Conservation (phyloP, 2,113 vertebrate genomes). For the Phalacrocorax pelagicus region DNA sequence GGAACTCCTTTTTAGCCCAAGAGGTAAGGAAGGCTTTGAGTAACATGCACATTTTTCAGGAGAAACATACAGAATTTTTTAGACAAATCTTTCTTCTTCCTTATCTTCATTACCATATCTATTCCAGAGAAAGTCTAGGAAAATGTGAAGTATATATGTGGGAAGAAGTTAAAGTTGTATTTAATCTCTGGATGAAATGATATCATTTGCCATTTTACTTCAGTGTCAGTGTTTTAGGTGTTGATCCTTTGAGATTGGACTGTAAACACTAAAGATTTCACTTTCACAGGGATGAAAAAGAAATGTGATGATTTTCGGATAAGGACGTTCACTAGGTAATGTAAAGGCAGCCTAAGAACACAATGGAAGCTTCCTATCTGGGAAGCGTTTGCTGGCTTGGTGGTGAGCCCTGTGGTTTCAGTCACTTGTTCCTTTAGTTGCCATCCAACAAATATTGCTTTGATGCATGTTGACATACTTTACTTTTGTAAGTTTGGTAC, state of each 20-base stretch:
- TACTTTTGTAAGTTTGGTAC: background rate
- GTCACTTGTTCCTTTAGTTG: background rate
- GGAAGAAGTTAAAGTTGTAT: background rate
- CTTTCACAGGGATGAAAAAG: background rate
- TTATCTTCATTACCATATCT: background rate
- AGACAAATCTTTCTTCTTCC: background rate
- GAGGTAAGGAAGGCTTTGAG: background rate
- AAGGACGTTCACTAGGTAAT: background rate
- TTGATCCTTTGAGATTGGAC: background rate
- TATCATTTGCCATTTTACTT: background rate
- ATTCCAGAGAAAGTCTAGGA: background rate
- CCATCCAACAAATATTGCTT: background rate
- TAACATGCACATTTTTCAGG: background rate
- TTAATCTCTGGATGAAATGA: background rate
- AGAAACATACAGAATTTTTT: background rate
- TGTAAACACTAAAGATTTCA: background rate
- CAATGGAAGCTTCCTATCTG: background rate
- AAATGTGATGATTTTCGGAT: background rate
- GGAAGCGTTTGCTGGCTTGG: background rate
- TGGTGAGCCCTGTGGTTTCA: background rate
- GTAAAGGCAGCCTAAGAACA: background rate
- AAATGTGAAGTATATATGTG: background rate
- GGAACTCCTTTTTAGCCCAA: background rate
- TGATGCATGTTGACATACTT: background rate
- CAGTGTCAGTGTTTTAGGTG: background rate